Base-by-base conservation (phyloP, 2,113 vertebrate genomes). In the Etheostoma spectabile region DNA sequence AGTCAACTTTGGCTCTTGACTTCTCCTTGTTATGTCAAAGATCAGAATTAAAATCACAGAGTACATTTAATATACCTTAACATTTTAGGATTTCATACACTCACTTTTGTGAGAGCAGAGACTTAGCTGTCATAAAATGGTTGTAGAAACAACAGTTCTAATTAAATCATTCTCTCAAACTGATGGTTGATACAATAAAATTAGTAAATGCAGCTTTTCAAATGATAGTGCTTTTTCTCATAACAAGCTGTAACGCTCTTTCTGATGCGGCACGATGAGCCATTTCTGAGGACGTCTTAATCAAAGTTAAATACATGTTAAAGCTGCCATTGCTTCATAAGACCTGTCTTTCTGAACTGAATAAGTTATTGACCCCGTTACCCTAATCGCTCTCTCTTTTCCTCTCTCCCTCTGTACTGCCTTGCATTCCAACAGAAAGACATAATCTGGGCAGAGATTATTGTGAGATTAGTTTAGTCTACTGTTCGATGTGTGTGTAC, bases 391-490 rank as follows among this genome's bases (percentile, higher is more conserved):
- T 75, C 45, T 66, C 67, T 35, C 57, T 67, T 42, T 27, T n/a
- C n/a, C 56, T 71, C 48, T 66, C 55, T 2, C n/a, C 35, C 67
- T 8, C 49, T 38, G 13, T 48, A 14, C 67, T 59, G 46, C 61
- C 52, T 77, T 75, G 59, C 24, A 52, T 78, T 77, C 59, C 69
- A 86, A 85, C 60, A 60, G 81, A 53, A 82, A 63, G 53, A 73
- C 75, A 93, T 93, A 87, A 94, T 92, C 91, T 81, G 82, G 60
- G 46, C 12, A 45, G 85, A 90, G 91, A 92, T 92, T 91, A 92
- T 82, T 79, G 72, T 61, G 86, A 88, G 92, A 91, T 94, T 93
- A 91, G 86, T 88, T 77, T 67, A 80, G 81, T 86, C 80, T 83
- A 56, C 60, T 85, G 61, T 84, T 79, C 74, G 74, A 86, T 76